Evolutionary conservation across 2,888 invertebrate species (phyloP).

Genomic region (Callimorpha dominula): DNA sequence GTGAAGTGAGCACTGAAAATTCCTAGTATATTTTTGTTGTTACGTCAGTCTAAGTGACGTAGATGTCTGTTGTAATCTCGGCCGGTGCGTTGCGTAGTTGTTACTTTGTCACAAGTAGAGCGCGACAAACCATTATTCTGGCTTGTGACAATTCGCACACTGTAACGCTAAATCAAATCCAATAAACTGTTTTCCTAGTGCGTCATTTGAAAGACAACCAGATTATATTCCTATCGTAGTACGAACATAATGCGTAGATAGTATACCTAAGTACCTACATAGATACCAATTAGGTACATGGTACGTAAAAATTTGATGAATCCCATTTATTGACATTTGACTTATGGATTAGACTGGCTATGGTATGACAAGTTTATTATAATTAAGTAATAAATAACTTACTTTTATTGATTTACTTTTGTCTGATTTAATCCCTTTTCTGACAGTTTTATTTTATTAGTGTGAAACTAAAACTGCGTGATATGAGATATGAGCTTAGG

Average conservation of each 20-base stretch:
- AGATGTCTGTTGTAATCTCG: neutral
- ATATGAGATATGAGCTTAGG: too few species aligned
- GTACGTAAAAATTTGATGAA: too few species aligned
- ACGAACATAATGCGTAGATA: neutral
- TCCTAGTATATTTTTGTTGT: constrained; percentile 8
- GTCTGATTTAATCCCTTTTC: too few species aligned
- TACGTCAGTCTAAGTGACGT: neutral
- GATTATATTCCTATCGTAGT: constrained; percentile 11
- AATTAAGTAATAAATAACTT: too few species aligned
- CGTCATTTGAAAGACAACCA: constrained; percentile 3
- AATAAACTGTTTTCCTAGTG: constrained; percentile 4
- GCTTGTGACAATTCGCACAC: constrained; percentile 4
- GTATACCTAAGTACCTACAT: neutral
- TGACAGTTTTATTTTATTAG: too few species aligned
- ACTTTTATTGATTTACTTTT: too few species aligned
- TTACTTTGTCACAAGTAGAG: neutral
- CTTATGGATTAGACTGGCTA: too few species aligned
- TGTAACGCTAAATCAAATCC: constrained; percentile 10
- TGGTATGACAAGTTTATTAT: too few species aligned
- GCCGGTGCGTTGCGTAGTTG: neutral
- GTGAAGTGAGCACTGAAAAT: neutral
- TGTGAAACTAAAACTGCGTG: too few species aligned
- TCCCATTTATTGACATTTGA: too few species aligned
- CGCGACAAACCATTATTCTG: neutral
- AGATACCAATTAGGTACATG: neutral